Conservation (phyloP, 2,113 vertebrate genomes). For the Phycodurus eques region DNA sequence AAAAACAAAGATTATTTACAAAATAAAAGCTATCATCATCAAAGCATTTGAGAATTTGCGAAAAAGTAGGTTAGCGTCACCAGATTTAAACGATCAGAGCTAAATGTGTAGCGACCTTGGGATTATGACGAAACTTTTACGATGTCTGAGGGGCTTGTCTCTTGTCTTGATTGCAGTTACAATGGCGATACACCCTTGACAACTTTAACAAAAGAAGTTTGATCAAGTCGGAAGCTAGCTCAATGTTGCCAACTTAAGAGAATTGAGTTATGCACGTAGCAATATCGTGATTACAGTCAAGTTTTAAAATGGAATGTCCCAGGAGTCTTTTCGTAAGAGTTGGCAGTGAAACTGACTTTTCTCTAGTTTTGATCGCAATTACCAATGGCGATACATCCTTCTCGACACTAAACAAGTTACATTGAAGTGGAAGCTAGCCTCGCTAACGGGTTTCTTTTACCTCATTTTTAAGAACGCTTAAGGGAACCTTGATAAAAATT, state of each 20-base stretch:
- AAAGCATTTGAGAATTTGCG: conserved; percentile 3
- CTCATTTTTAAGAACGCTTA: background rate
- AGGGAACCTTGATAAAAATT: background rate
- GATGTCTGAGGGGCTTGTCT: background rate
- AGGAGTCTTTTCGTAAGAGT: background rate
- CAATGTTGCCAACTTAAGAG: background rate
- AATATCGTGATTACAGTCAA: background rate
- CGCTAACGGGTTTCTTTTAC: background rate
- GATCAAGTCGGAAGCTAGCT: background rate
- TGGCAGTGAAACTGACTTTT: background rate
- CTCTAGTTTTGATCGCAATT: background rate
- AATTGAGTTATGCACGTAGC: background rate
- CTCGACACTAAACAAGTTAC: background rate
- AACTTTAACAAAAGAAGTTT: background rate
- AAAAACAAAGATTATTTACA: conserved; percentile 68
- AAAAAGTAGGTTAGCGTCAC: background rate
- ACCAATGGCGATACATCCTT: background rate
- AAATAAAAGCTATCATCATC: conserved; percentile 14
- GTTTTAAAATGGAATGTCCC: background rate
- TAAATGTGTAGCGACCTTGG: background rate
- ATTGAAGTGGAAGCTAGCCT: no score
- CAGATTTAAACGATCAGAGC: background rate
- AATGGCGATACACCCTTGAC: background rate
- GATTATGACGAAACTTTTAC: background rate
- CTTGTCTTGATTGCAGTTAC: background rate